Conservation (phyloP, 2,113 vertebrate genomes). For the Corythornis cristatus region DNA sequence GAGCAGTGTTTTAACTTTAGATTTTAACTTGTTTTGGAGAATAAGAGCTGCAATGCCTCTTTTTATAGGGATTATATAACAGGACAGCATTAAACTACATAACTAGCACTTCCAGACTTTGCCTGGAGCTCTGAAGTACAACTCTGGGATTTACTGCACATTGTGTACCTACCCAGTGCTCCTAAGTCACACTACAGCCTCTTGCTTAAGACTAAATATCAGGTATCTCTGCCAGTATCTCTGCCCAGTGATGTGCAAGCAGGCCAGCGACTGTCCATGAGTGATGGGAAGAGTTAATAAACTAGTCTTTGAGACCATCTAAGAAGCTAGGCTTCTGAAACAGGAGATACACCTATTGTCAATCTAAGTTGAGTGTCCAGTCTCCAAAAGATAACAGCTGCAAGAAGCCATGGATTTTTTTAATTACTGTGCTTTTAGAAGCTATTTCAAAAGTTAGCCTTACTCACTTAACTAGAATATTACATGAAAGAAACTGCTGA, state of each 20-base stretch:
- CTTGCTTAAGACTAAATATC: neutral
- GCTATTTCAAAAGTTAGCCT: neutral
- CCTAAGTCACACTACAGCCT: fast-evolving
- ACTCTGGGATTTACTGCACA: neutral
- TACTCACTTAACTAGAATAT: neutral
- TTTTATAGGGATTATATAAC: neutral
- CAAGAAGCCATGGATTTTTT: neutral
- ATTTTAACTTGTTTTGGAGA: neutral
- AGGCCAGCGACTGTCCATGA: neutral
- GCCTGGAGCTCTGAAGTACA: neutral
- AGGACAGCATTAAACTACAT: neutral
- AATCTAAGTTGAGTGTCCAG: neutral
- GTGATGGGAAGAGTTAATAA: neutral
- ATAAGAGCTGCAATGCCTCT: neutral
- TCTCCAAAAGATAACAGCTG: neutral
- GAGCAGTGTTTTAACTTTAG: neutral
- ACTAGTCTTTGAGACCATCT: neutral
- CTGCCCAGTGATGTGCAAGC: neutral
- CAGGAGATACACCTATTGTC: neutral
- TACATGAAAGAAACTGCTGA: neutral
- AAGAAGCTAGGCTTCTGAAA: neutral
- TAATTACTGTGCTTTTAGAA: neutral
- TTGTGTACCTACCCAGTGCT: neutral
- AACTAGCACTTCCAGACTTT: neutral
- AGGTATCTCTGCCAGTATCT: neutral